Evolutionary conservation across 2,888 invertebrate genomes (phyloP).

Genomic region (Xestia xanthographa): DNA sequence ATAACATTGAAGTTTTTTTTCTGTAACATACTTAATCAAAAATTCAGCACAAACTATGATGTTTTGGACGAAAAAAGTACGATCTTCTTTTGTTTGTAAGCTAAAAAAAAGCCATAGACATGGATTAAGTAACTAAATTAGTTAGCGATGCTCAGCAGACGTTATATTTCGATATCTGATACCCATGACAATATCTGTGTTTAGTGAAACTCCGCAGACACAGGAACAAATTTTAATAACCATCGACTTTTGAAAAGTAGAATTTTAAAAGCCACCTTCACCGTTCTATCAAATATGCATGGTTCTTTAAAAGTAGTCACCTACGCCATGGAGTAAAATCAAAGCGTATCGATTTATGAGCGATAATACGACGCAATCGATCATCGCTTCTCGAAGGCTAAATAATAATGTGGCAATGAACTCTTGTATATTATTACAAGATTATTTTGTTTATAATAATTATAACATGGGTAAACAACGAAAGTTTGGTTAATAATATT

Average conservation of each 20-base stretch:
- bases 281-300: conserved; percentile 15
- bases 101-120: background rate
- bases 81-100: background rate
- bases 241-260: background rate
- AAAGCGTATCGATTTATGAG: conserved; percentile 47
- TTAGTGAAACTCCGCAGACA: background rate
- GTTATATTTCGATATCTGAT: background rate
- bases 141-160: background rate
- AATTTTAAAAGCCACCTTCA: background rate
- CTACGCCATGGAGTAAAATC: conserved; percentile 18
- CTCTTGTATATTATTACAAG: conserved; percentile 8
- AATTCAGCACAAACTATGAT: background rate
- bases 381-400: conserved; percentile 50
- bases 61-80: background rate
- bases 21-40: background rate
- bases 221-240: background rate
- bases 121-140: background rate
- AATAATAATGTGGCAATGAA: conserved; percentile 50
- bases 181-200: background rate
- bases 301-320: background rate
- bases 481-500: background rate
- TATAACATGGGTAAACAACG: background rate
- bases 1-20: background rate
- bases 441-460: background rate
- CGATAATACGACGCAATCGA: conserved; percentile 50